Base-by-base conservation (phyloP, 2,113 vertebrate genomes). In the Hassar affinis region DNA sequence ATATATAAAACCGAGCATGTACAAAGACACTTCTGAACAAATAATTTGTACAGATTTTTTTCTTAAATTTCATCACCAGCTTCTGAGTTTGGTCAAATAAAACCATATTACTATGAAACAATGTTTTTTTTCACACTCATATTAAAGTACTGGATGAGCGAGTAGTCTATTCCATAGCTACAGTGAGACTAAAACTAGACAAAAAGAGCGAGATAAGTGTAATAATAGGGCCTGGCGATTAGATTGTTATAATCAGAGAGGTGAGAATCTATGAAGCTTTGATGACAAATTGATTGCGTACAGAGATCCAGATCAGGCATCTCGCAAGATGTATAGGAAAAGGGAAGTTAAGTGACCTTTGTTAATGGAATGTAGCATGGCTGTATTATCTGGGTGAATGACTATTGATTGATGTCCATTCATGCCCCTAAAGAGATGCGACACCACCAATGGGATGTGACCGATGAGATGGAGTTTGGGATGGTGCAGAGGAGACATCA, bases 201-300 rank as follows among this genome's bases (percentile, higher is more conserved):
- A 45, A 56, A 74, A 30, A 51, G 38, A 27, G 18, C 3, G 10
- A 79, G 27, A 25, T 71, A 61, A 51, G 17, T 72, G 22, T 42
- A 78, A 66, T 30, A 68, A 64, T 56, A 2, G 17, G 35, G 4
- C 7, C 52, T 3, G 79, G 75, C 30, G 27, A 35, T 84, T 51
- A 79, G 64, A 79, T 62, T 72, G 77, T 79, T 72, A 84, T 71
- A 68, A 79, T 84, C 77, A 45, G 51, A 57, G 35, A 84, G 33
- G 54, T 61, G 66, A 79, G 54, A 68, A 61, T 76, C 54, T 84
- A 79, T 77, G 57, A 76, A 66, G 59, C 33, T 78, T 84, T 84
- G 83, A 79, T 79, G 77, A 66, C 83, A 79, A 79, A 84, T 80
- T 80, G 83, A 80, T 84, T 84, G 56, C 83, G 74, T 72, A 71